Evolutionary conservation across 2,888 invertebrate species (phyloP).

Genomic region (Gymnoscelis rufifasciata): DNA sequence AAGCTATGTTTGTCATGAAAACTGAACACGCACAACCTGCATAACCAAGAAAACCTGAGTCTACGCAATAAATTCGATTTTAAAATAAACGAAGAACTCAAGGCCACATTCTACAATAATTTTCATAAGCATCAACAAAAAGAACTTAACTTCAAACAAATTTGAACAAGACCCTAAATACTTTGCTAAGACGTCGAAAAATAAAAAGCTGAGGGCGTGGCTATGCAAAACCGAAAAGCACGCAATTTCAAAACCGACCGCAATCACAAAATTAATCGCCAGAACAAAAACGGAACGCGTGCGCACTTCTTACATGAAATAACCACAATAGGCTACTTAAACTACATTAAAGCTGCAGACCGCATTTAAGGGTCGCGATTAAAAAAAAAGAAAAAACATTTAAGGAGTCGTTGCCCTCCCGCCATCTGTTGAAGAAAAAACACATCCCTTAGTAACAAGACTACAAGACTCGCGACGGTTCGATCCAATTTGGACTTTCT

Average conservation of each 20-base stretch:
- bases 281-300: slow-evolving; percentile 20
- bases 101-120: no score
- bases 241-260: neutral
- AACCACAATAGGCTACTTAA: slow-evolving; percentile 53
- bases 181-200: no score
- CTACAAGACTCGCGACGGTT: neutral
- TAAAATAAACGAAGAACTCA: no score
- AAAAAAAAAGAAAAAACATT: slow-evolving; percentile 52
- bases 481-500: slow-evolving; percentile 9
- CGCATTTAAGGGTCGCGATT: slow-evolving; percentile 71
- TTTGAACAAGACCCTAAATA: no score
- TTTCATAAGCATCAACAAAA: no score
- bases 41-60: no score
- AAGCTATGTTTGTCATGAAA: no score
- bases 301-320: slow-evolving; percentile 27
- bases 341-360: slow-evolving; percentile 56
- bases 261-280: slow-evolving; percentile 17
- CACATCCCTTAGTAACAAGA: slow-evolving; percentile 48
- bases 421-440: slow-evolving; percentile 65
- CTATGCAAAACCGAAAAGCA: slow-evolving; percentile 2
- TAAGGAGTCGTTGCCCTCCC: slow-evolving; percentile 69
- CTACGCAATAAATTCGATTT: no score
- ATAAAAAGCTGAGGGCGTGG: no score
- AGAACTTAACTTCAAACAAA: no score
- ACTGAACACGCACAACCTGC: no score